Percentiles rank a stretch among this genome's conserved stretches.
Conservation (phyloP, 2,888 invertebrate genomes). For the Crocallis elinguaria region DNA sequence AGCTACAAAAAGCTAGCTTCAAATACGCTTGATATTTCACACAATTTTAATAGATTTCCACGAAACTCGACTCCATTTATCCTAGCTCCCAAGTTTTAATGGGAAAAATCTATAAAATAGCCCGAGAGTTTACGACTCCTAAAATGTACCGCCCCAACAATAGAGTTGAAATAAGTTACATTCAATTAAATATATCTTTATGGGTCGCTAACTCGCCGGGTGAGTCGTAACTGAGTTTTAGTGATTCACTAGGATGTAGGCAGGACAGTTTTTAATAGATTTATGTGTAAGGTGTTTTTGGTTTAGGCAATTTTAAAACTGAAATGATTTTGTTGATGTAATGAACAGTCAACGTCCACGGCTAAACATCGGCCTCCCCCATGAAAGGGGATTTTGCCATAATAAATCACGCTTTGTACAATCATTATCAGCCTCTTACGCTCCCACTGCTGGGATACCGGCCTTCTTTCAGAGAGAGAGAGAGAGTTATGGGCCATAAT, state of each 20-base stretch:
- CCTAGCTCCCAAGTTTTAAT: constrained; percentile 15
- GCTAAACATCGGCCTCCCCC: no score
- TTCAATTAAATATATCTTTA: constrained; percentile 69
- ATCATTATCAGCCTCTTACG: no score
- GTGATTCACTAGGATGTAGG: constrained; percentile 11
- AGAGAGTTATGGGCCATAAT: no score
- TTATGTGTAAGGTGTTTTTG: not conserved
- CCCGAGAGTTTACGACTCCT: constrained; percentile 34
- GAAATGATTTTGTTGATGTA: not conserved
- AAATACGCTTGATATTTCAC: no score
- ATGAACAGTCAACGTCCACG: not conserved
- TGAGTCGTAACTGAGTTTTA: constrained; percentile 31
- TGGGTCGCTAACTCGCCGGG: constrained; percentile 47
- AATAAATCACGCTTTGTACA: no score
- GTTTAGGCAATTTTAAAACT: not conserved
- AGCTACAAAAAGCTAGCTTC: no score
- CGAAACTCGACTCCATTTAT: not conserved
- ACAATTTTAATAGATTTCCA: no score
- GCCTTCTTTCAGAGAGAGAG: no score
- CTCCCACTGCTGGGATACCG: no score
- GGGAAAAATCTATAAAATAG: constrained; percentile 25
- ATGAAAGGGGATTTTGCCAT: no score
- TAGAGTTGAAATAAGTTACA: constrained; percentile 47
- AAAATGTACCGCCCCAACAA: constrained; percentile 41
- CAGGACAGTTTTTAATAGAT: not conserved